phyloP scores from a whole-genome alignment of 1,140 invertebrate species.

The Drosophila guanche region DNA sequence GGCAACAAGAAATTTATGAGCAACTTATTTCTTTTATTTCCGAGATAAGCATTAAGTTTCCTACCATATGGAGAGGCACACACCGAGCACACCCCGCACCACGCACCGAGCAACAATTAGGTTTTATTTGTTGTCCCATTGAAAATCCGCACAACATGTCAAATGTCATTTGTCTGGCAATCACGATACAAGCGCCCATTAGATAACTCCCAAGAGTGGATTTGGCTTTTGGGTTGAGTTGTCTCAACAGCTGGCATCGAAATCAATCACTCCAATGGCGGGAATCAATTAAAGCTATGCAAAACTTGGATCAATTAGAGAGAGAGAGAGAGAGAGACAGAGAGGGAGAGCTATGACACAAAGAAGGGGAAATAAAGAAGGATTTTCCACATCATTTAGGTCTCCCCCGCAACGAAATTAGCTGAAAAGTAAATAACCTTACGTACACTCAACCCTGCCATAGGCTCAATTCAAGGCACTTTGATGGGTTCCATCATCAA shows the following conservation, averaged over 20 bases:
- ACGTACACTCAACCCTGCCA: background rate
- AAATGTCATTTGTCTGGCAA: constrained; percentile 76
- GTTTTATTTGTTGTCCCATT: constrained; percentile 21
- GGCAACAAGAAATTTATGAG: constrained; percentile 64
- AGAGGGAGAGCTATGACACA: background rate
- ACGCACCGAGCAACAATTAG: constrained; percentile 32
- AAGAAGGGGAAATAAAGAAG: too few species aligned
- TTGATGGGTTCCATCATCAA: constrained; percentile 37
- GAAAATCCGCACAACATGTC: constrained; percentile 69
- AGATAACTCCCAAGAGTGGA: constrained; percentile 52
- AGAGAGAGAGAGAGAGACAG: background rate
- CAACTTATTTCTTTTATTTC: constrained; percentile 48
- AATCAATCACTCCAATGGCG: constrained; percentile 44
- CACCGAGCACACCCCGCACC: background rate
- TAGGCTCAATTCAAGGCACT: constrained; percentile 13
- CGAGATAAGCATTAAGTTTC: constrained; percentile 55
- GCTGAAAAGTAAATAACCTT: background rate
- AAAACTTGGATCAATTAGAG: constrained; percentile 17
- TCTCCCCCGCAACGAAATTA: background rate
- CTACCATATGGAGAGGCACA: constrained; percentile 34
- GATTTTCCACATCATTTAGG: too few species aligned
- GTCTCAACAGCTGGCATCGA: constrained; percentile 30
- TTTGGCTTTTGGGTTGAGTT: constrained; percentile 1
- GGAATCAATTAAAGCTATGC: constrained; percentile 42
- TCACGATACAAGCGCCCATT: constrained; percentile 65